phyloP scores from a whole-genome alignment of 1,140 invertebrate species.

The Berghia stephanieae region DNA sequence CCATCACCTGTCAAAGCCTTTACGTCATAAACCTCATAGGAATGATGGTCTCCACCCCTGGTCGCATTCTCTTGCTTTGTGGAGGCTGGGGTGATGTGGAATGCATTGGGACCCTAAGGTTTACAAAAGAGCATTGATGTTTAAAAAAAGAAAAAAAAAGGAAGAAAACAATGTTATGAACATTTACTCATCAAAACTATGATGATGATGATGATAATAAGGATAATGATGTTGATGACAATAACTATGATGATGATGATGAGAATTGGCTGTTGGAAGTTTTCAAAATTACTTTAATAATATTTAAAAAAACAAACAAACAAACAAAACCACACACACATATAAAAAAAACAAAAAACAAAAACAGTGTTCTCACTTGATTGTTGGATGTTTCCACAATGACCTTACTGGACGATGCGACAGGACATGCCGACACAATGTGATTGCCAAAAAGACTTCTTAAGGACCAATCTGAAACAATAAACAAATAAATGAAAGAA shows the following conservation, averaged over 20 bases:
- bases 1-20: slow-evolving; percentile 38
- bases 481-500: no score
- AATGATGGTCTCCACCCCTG: slow-evolving; percentile 72
- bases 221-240: no score
- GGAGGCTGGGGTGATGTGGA: slow-evolving; percentile 61
- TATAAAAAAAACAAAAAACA: neutral
- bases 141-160: neutral
- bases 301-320: no score
- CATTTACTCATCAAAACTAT: no score
- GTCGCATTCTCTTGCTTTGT: slow-evolving; percentile 70
- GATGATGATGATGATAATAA: no score
- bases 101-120: slow-evolving; percentile 29
- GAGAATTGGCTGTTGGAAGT: no score
- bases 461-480: slow-evolving; percentile 80
- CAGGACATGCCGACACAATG: slow-evolving; percentile 79
- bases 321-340: neutral
- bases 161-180: no score
- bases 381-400: slow-evolving; percentile 82
- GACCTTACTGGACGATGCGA: slow-evolving; percentile 80
- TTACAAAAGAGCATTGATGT: slow-evolving; percentile 16
- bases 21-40: slow-evolving; percentile 57
- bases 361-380: slow-evolving; percentile 41
- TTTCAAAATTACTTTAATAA: no score
- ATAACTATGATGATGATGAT: no score
- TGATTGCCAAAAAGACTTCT: slow-evolving; percentile 86